Evolutionary conservation across 1,140 invertebrate species (phyloP).

Genomic region (Periplaneta americana): DNA sequence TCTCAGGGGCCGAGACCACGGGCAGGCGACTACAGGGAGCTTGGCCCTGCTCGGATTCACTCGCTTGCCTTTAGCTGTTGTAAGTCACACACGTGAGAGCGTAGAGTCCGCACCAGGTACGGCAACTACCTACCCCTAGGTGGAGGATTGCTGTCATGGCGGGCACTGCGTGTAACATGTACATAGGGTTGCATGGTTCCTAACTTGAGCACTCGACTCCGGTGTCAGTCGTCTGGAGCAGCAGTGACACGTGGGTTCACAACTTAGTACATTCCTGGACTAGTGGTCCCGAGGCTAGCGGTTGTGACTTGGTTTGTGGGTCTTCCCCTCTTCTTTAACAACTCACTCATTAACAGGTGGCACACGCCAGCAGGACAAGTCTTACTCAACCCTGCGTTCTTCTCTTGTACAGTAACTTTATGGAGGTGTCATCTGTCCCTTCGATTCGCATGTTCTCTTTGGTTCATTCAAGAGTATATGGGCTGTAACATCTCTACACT

Average conservation of each 20-base stretch:
- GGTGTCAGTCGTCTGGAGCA: neutral
- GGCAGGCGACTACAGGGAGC: neutral
- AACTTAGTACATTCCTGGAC: too few relatives aligned
- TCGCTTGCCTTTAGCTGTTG: slow-evolving; percentile 3
- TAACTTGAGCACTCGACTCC: neutral
- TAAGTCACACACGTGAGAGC: slow-evolving; percentile 1
- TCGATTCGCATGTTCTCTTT: neutral
- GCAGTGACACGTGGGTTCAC: too few relatives aligned
- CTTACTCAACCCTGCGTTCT: neutral
- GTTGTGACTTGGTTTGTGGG: too few relatives aligned
- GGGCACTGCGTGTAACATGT: neutral
- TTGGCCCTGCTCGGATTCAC: neutral
- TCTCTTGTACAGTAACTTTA: neutral
- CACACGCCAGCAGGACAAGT: too few relatives aligned
- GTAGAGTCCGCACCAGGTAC: slow-evolving; percentile 5
- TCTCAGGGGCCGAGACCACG: slow-evolving; percentile 5
- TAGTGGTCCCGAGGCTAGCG: too few relatives aligned
- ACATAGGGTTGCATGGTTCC: slow-evolving; percentile 2
- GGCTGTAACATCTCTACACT: neutral
- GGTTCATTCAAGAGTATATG: neutral
- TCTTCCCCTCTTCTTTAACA: too few relatives aligned
- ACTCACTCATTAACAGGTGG: too few relatives aligned
- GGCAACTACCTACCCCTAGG: neutral
- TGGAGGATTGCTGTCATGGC: slow-evolving; percentile 1
- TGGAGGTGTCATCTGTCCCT: neutral